These are phyloP conservation scores for Campylomormyrus tamandua DNA, from an alignment of 2,113 vertebrate species.

Conservation along the genomic window DNA sequence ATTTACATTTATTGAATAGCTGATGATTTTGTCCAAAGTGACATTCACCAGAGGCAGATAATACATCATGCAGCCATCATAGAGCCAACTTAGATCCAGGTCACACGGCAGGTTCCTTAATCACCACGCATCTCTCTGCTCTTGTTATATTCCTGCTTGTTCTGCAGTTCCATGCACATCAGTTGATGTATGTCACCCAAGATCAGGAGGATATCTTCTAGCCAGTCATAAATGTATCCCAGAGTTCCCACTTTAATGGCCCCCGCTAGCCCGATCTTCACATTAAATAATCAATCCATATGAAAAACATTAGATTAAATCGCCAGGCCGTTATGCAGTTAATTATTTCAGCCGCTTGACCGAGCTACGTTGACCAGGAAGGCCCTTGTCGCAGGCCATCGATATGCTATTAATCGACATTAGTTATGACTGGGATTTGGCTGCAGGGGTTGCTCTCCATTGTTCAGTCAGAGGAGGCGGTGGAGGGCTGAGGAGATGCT, in stretches of 20 bases:
- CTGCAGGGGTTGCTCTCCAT: conserved; percentile 60
- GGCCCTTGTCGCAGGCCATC: conserved; percentile 70
- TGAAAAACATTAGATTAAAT: conserved; percentile 84
- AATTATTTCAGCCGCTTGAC: conserved; percentile 82
- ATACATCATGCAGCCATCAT: background rate
- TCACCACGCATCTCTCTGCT: background rate
- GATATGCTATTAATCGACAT: conserved; percentile 75
- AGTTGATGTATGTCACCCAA: background rate
- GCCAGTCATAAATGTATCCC: background rate
- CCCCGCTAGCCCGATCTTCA: conserved; percentile 58
- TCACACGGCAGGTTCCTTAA: background rate
- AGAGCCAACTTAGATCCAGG: background rate
- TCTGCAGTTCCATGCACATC: background rate
- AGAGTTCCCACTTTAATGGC: conserved; percentile 64
- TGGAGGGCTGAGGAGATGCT: conserved; percentile 59
- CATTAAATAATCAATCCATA: conserved; percentile 78
- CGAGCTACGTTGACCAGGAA: conserved; percentile 73
- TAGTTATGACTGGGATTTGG: conserved; percentile 73
- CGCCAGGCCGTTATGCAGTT: conserved; percentile 84
- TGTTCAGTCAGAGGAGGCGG: conserved; percentile 58
- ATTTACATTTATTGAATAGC: background rate
- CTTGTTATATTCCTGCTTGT: background rate
- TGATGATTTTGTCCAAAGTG: background rate
- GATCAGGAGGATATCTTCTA: background rate
- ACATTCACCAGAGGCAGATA: background rate